These are phyloP conservation scores for Aporrectodea caliginosa DNA, from an alignment of 1,140 invertebrate species.

Conservation along the genomic window DNA sequence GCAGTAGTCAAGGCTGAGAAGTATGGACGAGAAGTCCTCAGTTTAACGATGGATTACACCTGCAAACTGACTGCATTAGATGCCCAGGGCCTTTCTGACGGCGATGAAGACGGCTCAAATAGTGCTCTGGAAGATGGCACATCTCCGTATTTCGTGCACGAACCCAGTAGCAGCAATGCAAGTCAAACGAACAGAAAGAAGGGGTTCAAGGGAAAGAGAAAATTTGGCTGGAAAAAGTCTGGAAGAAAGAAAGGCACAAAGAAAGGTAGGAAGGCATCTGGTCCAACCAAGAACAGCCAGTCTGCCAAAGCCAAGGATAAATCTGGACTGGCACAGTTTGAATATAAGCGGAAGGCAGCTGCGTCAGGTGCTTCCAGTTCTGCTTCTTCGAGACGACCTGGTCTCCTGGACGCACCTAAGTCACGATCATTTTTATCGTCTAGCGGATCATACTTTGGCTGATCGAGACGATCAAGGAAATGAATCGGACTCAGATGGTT, in stretches of 20 bases:
- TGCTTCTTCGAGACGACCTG: neutral
- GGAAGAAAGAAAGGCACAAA: neutral
- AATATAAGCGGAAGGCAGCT: neutral
- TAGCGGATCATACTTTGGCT: neutral
- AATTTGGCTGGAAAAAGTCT: neutral
- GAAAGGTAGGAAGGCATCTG: neutral
- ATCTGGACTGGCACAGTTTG: conserved; percentile 4
- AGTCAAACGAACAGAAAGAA: neutral
- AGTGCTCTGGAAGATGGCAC: neutral
- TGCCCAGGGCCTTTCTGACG: neutral
- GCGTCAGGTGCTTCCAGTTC: neutral
- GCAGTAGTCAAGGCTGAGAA: conserved; percentile 24
- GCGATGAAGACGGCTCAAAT: neutral
- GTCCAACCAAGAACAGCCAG: neutral
- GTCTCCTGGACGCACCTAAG: neutral
- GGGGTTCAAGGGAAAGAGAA: neutral
- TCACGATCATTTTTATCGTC: neutral
- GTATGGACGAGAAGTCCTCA: conserved; percentile 23
- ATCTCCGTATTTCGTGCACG: conserved; percentile 21
- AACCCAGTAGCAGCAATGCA: neutral
- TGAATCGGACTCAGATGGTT: too few relatives aligned
- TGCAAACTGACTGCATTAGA: conserved; percentile 9
- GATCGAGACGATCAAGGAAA: neutral
- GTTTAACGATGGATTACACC: conserved; percentile 28
- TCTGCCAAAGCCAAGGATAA: neutral